Conservation (phyloP, 2,113 vertebrate genomes). For the Misgurnus anguillicaudatus region DNA sequence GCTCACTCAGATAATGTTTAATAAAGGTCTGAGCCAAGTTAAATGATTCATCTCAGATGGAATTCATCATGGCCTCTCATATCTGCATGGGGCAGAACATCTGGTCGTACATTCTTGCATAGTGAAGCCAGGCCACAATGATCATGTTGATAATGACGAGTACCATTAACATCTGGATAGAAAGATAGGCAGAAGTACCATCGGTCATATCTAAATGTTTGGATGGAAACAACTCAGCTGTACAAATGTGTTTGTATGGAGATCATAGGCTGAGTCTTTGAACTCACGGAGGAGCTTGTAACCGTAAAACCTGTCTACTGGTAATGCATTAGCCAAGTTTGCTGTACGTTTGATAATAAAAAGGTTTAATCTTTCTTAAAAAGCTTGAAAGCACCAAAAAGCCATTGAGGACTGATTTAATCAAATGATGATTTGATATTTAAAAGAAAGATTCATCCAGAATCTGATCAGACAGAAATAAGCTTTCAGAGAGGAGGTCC, state of each 20-base stretch:
- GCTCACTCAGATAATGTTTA: constrained; percentile 28
- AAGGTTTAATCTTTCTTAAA: neutral
- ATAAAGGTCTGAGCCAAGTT: constrained; percentile 1
- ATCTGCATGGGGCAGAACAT: constrained; percentile 39
- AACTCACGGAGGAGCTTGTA: neutral
- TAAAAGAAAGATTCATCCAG: neutral
- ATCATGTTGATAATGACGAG: constrained; percentile 14
- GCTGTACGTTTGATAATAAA: neutral
- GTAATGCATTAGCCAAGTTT: neutral
- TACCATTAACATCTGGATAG: constrained; percentile 43
- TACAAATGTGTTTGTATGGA: neutral
- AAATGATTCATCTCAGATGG: constrained; percentile 34
- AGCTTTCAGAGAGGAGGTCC: constrained; percentile 21
- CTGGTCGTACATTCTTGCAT: constrained; percentile 33
- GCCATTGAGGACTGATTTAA: neutral
- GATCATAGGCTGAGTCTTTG: neutral
- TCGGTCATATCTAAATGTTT: neutral
- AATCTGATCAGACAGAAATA: constrained; percentile 6
- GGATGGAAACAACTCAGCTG: constrained; percentile 15
- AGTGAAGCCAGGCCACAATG: constrained; percentile 4
- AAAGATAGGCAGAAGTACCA: constrained; percentile 15
- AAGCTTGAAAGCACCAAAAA: neutral
- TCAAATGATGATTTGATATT: neutral
- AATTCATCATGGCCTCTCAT: constrained; percentile 40
- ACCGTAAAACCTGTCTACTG: no score